These are phyloP conservation scores for Trichogramma dendrolimi DNA, from an alignment of 2,888 invertebrate genomes.

Conservation along the genomic window DNA sequence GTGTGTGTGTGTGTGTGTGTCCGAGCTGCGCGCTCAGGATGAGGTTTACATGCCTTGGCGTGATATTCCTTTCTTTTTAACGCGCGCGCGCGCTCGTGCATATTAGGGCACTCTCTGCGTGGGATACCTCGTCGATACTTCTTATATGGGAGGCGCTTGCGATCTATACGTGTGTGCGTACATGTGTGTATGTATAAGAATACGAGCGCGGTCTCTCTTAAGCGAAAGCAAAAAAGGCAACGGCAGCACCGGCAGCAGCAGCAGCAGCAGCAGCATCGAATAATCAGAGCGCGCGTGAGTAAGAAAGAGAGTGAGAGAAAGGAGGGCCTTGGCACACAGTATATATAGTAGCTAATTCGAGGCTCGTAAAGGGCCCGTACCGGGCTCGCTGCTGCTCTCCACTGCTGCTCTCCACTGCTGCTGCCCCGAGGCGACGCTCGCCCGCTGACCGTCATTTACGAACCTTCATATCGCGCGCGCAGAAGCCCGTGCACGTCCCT, in stretches of 20 bases:
- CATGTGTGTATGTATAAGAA: no score
- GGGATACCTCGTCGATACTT: no score
- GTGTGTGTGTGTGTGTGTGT: no score
- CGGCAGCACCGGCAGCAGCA: not conserved
- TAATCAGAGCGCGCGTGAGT: not conserved
- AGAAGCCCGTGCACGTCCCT: slow-evolving; percentile 17
- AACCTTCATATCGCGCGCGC: not conserved
- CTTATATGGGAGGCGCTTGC: no score
- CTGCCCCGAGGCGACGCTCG: slow-evolving; percentile 28
- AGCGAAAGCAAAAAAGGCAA: not conserved
- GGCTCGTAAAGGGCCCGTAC: slow-evolving; percentile 37
- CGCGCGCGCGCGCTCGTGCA: no score
- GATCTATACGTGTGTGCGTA: no score
- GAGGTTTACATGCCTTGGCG: not conserved
- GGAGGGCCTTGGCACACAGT: not conserved
- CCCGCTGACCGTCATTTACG: no score
- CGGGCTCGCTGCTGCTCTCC: slow-evolving; percentile 7
- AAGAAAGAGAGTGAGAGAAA: slow-evolving; percentile 4
- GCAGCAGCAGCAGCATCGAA: slow-evolving; percentile 7
- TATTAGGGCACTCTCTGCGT: no score
- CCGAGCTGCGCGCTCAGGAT: not conserved
- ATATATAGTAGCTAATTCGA: slow-evolving; percentile 36
- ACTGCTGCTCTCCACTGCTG: no score
- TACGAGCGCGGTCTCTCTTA: no score
- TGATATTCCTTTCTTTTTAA: no score